phyloP scores from a whole-genome alignment of 2,888 invertebrate species.

The Polydrusus tereticollis region DNA sequence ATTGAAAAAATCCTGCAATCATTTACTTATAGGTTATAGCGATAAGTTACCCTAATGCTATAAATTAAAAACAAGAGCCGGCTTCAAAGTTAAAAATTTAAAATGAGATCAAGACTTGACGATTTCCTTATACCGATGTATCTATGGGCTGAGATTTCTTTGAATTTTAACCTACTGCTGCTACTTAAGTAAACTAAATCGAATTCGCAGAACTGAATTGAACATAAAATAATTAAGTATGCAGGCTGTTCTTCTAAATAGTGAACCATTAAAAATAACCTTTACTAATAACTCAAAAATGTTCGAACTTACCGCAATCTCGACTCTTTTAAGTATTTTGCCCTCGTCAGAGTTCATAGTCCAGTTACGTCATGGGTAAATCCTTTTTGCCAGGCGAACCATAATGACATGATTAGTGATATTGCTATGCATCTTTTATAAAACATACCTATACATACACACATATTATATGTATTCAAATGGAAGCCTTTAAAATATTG shows the following conservation, averaged over 20 bases:
- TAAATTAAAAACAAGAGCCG: too few relatives aligned
- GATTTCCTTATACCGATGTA: too few relatives aligned
- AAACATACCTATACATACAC: conserved; percentile 3
- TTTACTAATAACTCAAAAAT: background rate
- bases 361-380: conserved; percentile 35
- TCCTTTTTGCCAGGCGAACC: conserved; percentile 15
- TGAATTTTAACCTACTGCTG: too few relatives aligned
- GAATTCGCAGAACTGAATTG: too few relatives aligned
- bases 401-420: background rate
- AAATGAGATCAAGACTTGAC: too few relatives aligned
- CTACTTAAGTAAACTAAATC: too few relatives aligned
- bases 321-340: conserved; percentile 13
- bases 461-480: conserved; percentile 5
- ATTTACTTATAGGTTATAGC: too few relatives aligned
- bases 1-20: too few relatives aligned
- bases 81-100: too few relatives aligned
- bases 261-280: background rate
- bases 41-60: too few relatives aligned
- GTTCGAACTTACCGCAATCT: background rate
- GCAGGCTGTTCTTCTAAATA: background rate
- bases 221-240: too few relatives aligned
- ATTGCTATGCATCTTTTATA: conserved; percentile 1
- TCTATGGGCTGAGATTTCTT: too few relatives aligned
- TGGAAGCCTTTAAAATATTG: background rate
- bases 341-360: conserved; percentile 24